Conservation (phyloP, 2,113 vertebrate species). For the Alexandromys fortis region DNA sequence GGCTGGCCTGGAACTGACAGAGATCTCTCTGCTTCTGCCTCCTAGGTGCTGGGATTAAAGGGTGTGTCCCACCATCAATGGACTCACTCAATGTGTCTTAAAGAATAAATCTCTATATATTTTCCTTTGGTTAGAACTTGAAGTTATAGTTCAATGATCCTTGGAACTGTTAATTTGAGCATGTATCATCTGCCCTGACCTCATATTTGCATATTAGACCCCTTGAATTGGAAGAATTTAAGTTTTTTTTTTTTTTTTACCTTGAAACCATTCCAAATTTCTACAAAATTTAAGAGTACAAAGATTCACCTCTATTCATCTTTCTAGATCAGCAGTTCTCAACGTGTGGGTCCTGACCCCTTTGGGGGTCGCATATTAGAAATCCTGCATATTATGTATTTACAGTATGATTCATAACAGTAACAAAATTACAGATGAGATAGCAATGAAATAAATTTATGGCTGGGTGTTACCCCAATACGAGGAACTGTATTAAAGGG, state of each 20-base stretch:
- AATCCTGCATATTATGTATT: neutral
- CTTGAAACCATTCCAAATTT: constrained; percentile 10
- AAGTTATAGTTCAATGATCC: neutral
- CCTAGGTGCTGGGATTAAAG: neutral
- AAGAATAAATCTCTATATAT: neutral
- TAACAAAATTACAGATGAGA: neutral
- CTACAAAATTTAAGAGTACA: neutral
- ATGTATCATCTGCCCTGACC: neutral
- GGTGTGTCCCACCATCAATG: neutral
- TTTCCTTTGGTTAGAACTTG: neutral
- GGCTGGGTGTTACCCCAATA: neutral
- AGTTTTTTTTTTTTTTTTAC: neutral
- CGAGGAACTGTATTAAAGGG: neutral
- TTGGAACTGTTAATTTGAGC: neutral
- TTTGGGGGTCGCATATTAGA: neutral
- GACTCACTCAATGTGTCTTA: neutral
- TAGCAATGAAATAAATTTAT: neutral
- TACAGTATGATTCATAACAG: neutral
- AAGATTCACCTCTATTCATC: neutral
- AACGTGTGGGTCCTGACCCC: neutral
- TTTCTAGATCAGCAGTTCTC: neutral
- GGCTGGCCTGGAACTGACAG: neutral
- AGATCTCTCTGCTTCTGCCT: neutral
- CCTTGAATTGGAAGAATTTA: neutral
- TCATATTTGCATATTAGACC: neutral